Base-by-base conservation (phyloP, 2,888 invertebrate genomes). In the Atherix ibis region DNA sequence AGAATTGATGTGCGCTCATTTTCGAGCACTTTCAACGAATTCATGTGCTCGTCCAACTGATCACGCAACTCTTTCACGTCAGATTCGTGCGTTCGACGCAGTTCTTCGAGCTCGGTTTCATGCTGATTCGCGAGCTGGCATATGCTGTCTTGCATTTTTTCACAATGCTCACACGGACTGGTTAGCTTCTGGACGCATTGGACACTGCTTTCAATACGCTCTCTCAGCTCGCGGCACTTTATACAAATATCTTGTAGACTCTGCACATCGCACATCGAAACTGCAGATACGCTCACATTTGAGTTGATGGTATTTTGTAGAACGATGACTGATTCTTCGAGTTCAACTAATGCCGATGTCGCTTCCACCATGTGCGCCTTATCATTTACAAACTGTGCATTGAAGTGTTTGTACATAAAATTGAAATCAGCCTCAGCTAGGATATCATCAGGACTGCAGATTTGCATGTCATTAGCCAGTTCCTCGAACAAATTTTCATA, bases 201-300 rank as follows among this genome's bases (percentile, higher is more conserved):
- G 19, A 58, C 53, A 17, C 70, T 49, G 34, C 62, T 63, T 36
- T 65, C 65, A 37, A 74, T 58, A 27, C 65, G 63, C 35, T 68
- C 64, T 10, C 68, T 63, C 32, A 76, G 48, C 28, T 66, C 66
- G 28, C 63, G 58, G 47, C 73, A 75, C 44, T 68, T 71, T 27
- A 63, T 57, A 47, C 69, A 71, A 27, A 71, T 62, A 44, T 67
- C 66, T 40, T 62, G 56, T 56, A 71, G 62, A 47, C 62, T 63
- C 18, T 45, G 50, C 5, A 56, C 44, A 32, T 56, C 55, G 31
- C 41, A 27, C 10, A 10, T 24, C 9, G 34, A 25, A 1, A 31
- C n/a, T 4, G 53, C 37, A 13, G 53, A 50, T 36, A 55, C 45
- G 17, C 47, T 47, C 8, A 49, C 41, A 31, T 43, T 44, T 10